Base-by-base conservation (phyloP, 2,797 vertebrate species). In the Scleropages formosus region DNA sequence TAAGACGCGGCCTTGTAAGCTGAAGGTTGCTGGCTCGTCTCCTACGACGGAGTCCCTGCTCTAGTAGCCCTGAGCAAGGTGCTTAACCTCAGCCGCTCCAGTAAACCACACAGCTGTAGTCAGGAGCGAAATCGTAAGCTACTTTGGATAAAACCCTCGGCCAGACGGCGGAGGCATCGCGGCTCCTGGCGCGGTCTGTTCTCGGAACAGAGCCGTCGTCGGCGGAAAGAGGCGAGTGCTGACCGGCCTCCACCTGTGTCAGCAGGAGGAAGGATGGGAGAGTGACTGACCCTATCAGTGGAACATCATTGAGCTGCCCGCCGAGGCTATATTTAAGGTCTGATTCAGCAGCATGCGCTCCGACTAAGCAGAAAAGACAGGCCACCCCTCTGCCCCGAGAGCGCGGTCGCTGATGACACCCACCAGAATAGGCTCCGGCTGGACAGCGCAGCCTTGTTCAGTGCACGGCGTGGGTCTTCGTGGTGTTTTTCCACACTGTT, bases 351-450 rank as follows among this genome's bases (percentile, higher is more conserved):
- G 72, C 12, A n/a, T 39, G 56, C 31, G 75, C 49, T 75, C 22
- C 12, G 47, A 15, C 77, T 64, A 66, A 62, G 68, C 58, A 64
- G 56, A 74, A 49, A 79, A 78, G 77, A 80, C 82, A 83, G 82
- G 72, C 79, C 79, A 70, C 68, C 81, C 77, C 79, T 80, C 80
- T 71, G 79, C 66, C 76, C 79, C 76, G 78, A 82, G 77, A 59
- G 24, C 13, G 27, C 31, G 31, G 46, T 44, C 66, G 70, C 27
- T 68, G 24, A 73, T 69, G 31, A 65, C 64, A 68, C 69, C 51
- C 24, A 16, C 31, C 75, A 74, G 61, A 71, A 77, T 49, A 77
- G 65, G 66, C 71, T 53, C 59, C 49, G 60, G 49, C 47, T 70
- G 56, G 27, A 58, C 51, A 51, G 70, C 31, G n/a, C 12, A 24